Percentiles rank a stretch among this genome's conserved stretches.
These are phyloP conservation scores for Drosophila orosa DNA, from an alignment of 1,140 invertebrate species.

Conservation along the genomic window DNA sequence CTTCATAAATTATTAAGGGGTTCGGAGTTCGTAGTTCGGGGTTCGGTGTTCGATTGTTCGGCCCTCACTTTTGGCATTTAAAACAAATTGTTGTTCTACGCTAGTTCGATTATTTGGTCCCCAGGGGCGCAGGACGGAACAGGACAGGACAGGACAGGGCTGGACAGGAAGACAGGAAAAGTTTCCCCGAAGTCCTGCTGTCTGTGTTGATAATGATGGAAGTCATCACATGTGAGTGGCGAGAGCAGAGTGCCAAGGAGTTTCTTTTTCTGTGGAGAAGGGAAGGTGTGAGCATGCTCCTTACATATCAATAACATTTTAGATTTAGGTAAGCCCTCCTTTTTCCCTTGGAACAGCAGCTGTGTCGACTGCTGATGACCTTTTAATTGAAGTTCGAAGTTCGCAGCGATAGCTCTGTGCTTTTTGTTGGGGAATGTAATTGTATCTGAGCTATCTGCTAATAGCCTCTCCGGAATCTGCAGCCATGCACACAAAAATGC, in stretches of 20 bases:
- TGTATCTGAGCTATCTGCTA: constrained; percentile 26
- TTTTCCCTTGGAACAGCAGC: constrained; percentile 45
- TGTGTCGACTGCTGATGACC: constrained; percentile 80
- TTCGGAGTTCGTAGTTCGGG: constrained; percentile 42
- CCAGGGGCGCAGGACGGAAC: constrained; percentile 26
- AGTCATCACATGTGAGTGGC: constrained; percentile 65
- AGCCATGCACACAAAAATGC: constrained; percentile 71
- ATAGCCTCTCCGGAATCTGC: constrained; percentile 34
- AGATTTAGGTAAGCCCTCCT: constrained; percentile 62
- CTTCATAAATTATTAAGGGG: constrained; percentile 80
- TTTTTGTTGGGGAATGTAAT: constrained; percentile 27
- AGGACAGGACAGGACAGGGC: constrained; percentile 1
- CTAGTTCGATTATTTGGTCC: constrained; percentile 74
- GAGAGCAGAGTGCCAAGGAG: constrained; percentile 35
- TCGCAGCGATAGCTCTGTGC: constrained; percentile 5
- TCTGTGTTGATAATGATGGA: constrained; percentile 69
- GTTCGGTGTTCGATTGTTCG: constrained; percentile 42
- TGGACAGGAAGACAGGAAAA: constrained; percentile 35
- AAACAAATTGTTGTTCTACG: constrained; percentile 80
- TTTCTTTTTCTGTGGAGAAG: constrained; percentile 20
- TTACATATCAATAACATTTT: constrained; percentile 77
- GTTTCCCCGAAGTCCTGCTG: constrained; percentile 37
- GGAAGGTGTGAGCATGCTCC: constrained; percentile 74
- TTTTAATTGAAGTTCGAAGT: constrained; percentile 78
- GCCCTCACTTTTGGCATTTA: constrained; percentile 68